Conservation (phyloP, 2,797 vertebrate genomes). For the Avahi laniger region DNA sequence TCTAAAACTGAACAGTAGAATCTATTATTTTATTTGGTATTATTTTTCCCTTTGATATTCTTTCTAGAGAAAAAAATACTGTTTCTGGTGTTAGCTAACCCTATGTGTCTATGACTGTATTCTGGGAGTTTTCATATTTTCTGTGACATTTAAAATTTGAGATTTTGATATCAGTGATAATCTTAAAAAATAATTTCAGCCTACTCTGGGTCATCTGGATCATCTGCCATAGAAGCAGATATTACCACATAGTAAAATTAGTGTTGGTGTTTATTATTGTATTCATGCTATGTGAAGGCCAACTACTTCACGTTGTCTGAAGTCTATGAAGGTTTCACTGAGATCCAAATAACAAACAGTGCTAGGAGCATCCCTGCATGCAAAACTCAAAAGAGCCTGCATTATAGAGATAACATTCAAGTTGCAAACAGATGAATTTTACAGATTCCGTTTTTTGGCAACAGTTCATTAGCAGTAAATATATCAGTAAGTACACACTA, state of each 20-base stretch:
- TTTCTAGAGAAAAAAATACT: not conserved
- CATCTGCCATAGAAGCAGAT: not conserved
- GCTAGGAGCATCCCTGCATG: not conserved
- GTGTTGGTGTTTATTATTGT: not conserved
- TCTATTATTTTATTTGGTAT: not conserved
- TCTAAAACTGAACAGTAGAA: not conserved
- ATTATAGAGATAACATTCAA: not conserved
- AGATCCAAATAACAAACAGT: not conserved
- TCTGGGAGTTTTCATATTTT: not conserved
- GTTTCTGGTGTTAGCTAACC: not conserved
- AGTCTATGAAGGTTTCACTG: not conserved
- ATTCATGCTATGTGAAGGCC: not conserved
- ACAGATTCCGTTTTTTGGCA: not conserved
- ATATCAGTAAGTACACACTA: not conserved
- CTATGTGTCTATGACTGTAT: not conserved
- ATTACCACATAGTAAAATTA: not conserved
- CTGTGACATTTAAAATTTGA: not conserved
- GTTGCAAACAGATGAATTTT: not conserved
- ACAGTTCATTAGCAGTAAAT: not conserved
- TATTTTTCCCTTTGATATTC: not conserved
- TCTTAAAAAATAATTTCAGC: not conserved
- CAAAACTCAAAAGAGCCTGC: not conserved
- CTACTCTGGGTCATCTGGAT: not conserved
- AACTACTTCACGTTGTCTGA: not conserved
- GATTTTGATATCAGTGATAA: not conserved